These are phyloP conservation scores for Malacoctenus gilli DNA, from an alignment of 2,797 vertebrate genomes.

Conservation along the genomic window DNA sequence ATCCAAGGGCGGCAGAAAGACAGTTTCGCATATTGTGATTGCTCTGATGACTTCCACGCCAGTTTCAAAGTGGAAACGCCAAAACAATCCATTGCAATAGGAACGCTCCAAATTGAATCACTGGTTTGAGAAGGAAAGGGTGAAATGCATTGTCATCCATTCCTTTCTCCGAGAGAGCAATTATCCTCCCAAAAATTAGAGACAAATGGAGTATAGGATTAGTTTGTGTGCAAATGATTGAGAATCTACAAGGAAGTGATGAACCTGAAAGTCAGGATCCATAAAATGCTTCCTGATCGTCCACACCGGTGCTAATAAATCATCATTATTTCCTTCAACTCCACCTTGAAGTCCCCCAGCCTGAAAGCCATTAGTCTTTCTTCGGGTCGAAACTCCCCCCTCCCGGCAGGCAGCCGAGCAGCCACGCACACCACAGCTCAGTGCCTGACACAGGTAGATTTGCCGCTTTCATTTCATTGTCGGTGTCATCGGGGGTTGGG, in stretches of 20 bases:
- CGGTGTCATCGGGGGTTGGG: slow-evolving; percentile 67
- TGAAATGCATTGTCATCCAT: slow-evolving; percentile 37
- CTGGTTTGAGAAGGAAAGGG: slow-evolving; percentile 20
- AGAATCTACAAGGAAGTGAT: slow-evolving; percentile 30
- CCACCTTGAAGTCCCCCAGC: slow-evolving; percentile 30
- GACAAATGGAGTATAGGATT: slow-evolving; percentile 40
- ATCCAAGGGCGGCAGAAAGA: slow-evolving; percentile 47
- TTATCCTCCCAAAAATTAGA: slow-evolving; percentile 37
- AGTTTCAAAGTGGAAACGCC: slow-evolving; percentile 45
- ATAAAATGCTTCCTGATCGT: slow-evolving; percentile 16
- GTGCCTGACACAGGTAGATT: slow-evolving; percentile 61
- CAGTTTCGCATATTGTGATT: slow-evolving; percentile 53
- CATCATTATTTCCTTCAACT: slow-evolving; percentile 42
- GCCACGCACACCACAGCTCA: slow-evolving; percentile 54
- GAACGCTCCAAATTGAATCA: slow-evolving; percentile 32
- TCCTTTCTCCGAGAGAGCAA: slow-evolving; percentile 24
- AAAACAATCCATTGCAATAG: slow-evolving; percentile 43
- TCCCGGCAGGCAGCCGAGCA: slow-evolving; percentile 53
- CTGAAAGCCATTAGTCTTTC: slow-evolving; percentile 17
- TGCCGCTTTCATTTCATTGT: slow-evolving; percentile 73
- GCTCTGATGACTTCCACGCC: slow-evolving; percentile 46
- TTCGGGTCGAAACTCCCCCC: too few relatives aligned
- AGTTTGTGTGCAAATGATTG: slow-evolving; percentile 26
- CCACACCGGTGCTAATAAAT: slow-evolving; percentile 30
- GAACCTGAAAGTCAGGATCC: slow-evolving; percentile 13